Percentiles rank a stretch among this genome's conserved stretches.
These are phyloP conservation scores for Microcebus lehilahytsara DNA, from an alignment of 2,113 vertebrate genomes.

Conservation along the genomic window DNA sequence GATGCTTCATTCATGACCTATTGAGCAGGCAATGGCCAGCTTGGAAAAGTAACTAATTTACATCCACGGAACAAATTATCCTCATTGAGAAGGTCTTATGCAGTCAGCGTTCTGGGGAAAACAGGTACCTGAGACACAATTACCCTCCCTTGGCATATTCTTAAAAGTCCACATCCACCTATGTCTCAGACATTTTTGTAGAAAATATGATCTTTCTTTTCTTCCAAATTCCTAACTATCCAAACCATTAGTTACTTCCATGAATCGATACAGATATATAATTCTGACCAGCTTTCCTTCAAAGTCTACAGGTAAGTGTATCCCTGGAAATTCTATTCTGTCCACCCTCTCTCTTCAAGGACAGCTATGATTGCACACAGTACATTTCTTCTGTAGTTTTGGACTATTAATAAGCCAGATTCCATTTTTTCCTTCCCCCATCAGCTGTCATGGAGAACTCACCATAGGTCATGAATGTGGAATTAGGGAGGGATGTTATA, in stretches of 20 bases:
- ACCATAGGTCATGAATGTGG: background rate
- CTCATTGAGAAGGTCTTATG: background rate
- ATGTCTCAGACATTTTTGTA: background rate
- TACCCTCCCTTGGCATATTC: background rate
- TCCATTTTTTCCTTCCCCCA: background rate
- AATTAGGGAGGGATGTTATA: background rate
- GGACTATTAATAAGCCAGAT: background rate
- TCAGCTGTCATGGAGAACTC: background rate
- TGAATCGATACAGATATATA: background rate
- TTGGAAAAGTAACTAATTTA: background rate
- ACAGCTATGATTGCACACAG: background rate
- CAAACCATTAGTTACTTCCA: background rate
- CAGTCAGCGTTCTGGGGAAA: background rate
- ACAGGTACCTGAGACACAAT: background rate
- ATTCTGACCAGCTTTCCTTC: background rate
- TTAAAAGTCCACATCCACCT: background rate
- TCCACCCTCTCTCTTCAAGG: background rate
- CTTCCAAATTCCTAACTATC: background rate
- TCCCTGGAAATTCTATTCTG: background rate
- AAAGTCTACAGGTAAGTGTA: background rate
- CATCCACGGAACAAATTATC: background rate
- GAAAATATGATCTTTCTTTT: background rate
- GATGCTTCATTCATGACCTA: background rate
- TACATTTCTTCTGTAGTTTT: background rate
- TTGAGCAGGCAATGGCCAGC: background rate